Evolutionary conservation across 2,797 vertebrate species (phyloP).

Genomic region (Cetoscarus ocellatus): DNA sequence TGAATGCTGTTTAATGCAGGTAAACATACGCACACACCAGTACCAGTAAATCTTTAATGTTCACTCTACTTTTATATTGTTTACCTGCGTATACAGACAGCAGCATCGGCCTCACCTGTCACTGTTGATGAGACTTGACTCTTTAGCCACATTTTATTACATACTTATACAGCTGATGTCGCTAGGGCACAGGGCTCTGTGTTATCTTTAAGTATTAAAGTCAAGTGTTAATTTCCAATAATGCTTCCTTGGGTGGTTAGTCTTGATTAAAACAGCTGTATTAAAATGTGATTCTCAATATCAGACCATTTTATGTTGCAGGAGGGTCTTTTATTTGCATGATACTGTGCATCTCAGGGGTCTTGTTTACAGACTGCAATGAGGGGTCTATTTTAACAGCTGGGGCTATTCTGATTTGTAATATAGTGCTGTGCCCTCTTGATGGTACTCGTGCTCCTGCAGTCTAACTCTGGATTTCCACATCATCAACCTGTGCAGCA

Average conservation of each 20-base stretch:
- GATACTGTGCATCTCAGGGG: background rate
- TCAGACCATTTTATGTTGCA: background rate
- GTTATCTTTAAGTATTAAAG: background rate
- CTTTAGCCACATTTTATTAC: slow-evolving; percentile 28
- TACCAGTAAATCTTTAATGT: slow-evolving; percentile 13
- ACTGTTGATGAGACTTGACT: slow-evolving; percentile 23
- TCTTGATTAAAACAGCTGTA: slow-evolving; percentile 5
- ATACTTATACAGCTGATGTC: slow-evolving; percentile 6
- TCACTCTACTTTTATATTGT: background rate
- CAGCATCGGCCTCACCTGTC: no score
- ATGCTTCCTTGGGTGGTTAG: background rate
- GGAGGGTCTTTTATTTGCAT: background rate
- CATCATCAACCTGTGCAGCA: no score
- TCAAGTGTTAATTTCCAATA: slow-evolving; percentile 19
- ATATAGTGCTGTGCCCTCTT: no score
- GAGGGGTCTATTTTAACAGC: slow-evolving; percentile 6
- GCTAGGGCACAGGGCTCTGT: background rate
- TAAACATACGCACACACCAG: background rate
- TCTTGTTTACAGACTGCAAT: background rate
- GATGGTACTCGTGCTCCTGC: no score
- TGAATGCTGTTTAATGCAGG: slow-evolving; percentile 2
- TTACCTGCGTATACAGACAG: background rate
- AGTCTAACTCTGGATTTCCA: no score
- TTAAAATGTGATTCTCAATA: background rate
- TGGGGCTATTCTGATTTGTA: no score